phyloP scores from a whole-genome alignment of 2,888 invertebrate species.

The Eugnorisma glareosa region DNA sequence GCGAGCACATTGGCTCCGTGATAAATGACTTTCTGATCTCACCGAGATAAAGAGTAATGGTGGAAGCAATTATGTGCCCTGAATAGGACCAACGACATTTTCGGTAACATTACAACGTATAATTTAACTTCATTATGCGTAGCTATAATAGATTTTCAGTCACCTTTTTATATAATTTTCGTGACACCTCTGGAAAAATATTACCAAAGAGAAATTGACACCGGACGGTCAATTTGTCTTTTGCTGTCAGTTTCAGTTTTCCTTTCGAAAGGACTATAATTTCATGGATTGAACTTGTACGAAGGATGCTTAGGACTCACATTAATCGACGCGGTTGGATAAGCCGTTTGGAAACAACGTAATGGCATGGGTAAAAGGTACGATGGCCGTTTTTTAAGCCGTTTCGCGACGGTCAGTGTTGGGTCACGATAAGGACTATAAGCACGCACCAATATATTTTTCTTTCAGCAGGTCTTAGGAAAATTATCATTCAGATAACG shows the following conservation, averaged over 20 bases:
- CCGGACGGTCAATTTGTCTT: constrained; percentile 37
- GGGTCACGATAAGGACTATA: constrained; percentile 22
- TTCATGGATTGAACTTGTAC: constrained; percentile 27
- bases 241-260: constrained; percentile 38
- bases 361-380: constrained; percentile 17
- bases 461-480: constrained; percentile 12
- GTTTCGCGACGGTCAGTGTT: constrained; percentile 22
- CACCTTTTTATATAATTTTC: constrained; percentile 30
- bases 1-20: constrained; percentile 66
- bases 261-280: constrained; percentile 22
- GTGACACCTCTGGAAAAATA: constrained; percentile 36
- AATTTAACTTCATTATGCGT: constrained; percentile 50
- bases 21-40: constrained; percentile 76
- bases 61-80: constrained; percentile 66
- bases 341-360: constrained; percentile 21
- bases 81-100: constrained; percentile 44
- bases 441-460: constrained; percentile 20
- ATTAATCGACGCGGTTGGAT: constrained; percentile 32
- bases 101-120: constrained; percentile 48
- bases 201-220: constrained; percentile 28
- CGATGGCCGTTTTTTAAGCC: constrained; percentile 26
- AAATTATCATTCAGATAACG: constrained; percentile 9
- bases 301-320: constrained; percentile 1
- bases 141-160: constrained; percentile 41
- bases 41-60: constrained; percentile 71